Base-by-base conservation (phyloP, 2,888 invertebrate genomes). In the Dryomyza anilis region DNA sequence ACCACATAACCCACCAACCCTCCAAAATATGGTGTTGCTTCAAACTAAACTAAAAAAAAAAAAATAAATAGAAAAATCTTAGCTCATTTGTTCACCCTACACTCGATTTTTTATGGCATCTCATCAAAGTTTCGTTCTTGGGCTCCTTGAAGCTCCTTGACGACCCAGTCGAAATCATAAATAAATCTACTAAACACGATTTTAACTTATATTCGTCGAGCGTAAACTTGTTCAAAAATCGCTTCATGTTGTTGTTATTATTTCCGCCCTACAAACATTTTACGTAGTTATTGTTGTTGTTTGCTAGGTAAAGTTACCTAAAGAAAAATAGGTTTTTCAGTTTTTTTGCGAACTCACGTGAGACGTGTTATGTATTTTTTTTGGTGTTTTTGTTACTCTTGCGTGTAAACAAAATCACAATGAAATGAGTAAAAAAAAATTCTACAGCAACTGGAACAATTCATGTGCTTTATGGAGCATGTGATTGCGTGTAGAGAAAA, bases 391-490 rank as follows among this genome's bases (percentile, higher is more conserved):
- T 45, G 3, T 23, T 36, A 61, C 52, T 50, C 50, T 61, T 56
- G 56, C 46, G 57, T 57, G 57, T 53, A 53, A 46, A 36, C 33
- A 58, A 62, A 43, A 46, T n/a, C 1, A 12, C 21, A 53, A 21
- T 43, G 39, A 33, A 21, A n/a, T 45, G 23, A 19, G 23, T 14
- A 39, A 30, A 43, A 52, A 61, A 56, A 43, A 33, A 62, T 36
- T 36, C 39, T 23, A 45, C 56, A 63, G 39, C 50, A 60, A 60
- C 61, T 61, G 67, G 67, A 67, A 64, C 64, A 62, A 58, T 64
- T 64, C 58, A 59, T 64, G 55, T 60, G 64, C 67, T 67, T 67
- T 67, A 64, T 64, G 67, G 48, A 62, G 67, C 67, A 59, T 64
- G 33, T 64, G 67, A 67, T 64, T 67, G 64, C 58, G 58, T 56